These are phyloP conservation scores for Metridium senile DNA, from an alignment of 92 coral and sea anemone genomes.

Conservation along the genomic window DNA sequence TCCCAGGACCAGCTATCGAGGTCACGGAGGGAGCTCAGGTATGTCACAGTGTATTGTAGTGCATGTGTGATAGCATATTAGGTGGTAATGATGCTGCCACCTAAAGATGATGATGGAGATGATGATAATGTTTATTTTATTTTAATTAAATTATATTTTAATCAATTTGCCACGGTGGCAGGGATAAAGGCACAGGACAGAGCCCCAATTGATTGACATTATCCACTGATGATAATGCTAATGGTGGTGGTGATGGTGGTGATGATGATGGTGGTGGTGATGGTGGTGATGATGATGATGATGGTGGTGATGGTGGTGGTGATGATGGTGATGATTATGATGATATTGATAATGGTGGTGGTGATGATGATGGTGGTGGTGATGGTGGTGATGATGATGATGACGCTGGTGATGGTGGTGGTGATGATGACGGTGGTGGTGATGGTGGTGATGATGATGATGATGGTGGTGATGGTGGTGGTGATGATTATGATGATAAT, in stretches of 20 bases:
- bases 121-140: no score
- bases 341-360: neutral
- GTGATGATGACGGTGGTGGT: no score
- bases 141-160: no score
- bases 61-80: no score
- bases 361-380: neutral
- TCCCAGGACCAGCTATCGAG: constrained; percentile 71
- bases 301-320: neutral
- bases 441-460: no score
- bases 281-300: neutral
- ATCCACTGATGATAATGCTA: neutral
- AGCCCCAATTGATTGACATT: no score
- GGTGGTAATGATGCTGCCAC: no score
- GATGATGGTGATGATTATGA: neutral
- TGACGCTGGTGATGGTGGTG: neutral
- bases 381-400: neutral
- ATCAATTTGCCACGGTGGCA: no score
- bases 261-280: neutral
- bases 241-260: neutral
- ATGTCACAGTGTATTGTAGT: neutral
- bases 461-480: no score
- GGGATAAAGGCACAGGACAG: neutral
- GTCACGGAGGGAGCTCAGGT: constrained; percentile 69
- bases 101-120: neutral
- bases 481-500: no score